Evolutionary conservation across 2,113 vertebrate genomes (phyloP), one percentile per base, ranked within the genome.

Genomic region (Gallinago undulata): DNA sequence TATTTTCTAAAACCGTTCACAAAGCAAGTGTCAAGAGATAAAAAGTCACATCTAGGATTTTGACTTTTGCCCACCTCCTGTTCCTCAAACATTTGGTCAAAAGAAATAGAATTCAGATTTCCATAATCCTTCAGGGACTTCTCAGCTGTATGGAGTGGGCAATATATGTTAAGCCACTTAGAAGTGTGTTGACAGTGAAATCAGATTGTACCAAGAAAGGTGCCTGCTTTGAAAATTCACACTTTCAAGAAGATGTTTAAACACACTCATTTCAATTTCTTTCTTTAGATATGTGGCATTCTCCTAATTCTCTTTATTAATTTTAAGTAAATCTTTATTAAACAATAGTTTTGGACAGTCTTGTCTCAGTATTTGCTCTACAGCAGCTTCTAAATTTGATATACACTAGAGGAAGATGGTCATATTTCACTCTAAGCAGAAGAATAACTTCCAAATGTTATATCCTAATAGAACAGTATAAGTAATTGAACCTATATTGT

Each of bases 61-160:
- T 92, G 67, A 90, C 82, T 94, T 93, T 85, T 93, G n/a, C 68
- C 37, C 41, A 83, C n/a, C 43, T 92, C 55, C 59, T 77, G 51
- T 80, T 96, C n/a, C n/a, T 90, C 63, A 93, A 85, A 90, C 31
- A 94, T 90, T 90, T 94, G 75, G 72, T 93, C 85, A 96, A 68
- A 88, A 91, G 87, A 90, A 88, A 90, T 31, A 83, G 50, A 76
- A 88, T 89, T 93, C 55, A 67, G 31, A 80, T 86, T 92, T 91
- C 84, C 72, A 56, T 88, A 88, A 96, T 90, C 67, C 62, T 84
- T 66, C 50, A 62, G 55, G 27, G 93, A 76, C 55, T 94, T 89
- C 70, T 91, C 56, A 82, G 47, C 57, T 37, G 76, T 93, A 57
- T 30, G 51, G 79, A 92, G 95, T 92, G 76, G 56, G 64, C 75